phyloP scores from a whole-genome alignment of 2,113 vertebrate genomes.

The Sialia sialis region DNA sequence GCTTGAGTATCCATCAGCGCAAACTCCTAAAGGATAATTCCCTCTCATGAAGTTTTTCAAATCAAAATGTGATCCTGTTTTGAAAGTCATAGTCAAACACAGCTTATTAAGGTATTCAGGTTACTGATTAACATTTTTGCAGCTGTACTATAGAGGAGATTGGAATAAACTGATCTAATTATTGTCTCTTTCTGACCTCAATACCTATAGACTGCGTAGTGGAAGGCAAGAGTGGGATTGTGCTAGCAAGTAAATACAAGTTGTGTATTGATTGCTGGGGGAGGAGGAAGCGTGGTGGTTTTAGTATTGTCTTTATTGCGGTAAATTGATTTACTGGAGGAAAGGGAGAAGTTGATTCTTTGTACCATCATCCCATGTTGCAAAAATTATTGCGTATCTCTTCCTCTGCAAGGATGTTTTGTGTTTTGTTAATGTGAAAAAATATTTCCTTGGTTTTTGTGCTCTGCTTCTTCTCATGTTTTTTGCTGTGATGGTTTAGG shows the following conservation, averaged over 20 bases:
- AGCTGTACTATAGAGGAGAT: neutral
- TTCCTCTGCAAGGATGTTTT: neutral
- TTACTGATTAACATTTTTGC: neutral
- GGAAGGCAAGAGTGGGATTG: neutral
- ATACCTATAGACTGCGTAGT: neutral
- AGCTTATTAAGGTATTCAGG: neutral
- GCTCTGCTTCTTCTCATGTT: neutral
- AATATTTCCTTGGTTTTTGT: neutral
- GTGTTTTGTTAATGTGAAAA: neutral
- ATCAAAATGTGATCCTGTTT: neutral
- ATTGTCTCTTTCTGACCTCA: neutral
- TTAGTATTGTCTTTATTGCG: neutral
- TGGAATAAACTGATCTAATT: neutral
- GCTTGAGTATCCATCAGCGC: neutral
- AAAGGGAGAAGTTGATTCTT: neutral
- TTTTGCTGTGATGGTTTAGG: neutral
- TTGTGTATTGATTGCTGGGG: neutral
- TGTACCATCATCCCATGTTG: neutral
- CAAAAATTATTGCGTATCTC: neutral
- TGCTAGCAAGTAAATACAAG: neutral
- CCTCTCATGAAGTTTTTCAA: neutral
- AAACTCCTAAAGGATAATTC: neutral
- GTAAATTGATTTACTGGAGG: neutral
- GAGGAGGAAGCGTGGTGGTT: neutral
- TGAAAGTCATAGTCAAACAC: neutral